A percentile compares a stretch with the other conserved stretches of the same genome.
These are phyloP conservation scores for Chelmon rostratus DNA, from an alignment of 2,797 vertebrate genomes.

Conservation along the genomic window DNA sequence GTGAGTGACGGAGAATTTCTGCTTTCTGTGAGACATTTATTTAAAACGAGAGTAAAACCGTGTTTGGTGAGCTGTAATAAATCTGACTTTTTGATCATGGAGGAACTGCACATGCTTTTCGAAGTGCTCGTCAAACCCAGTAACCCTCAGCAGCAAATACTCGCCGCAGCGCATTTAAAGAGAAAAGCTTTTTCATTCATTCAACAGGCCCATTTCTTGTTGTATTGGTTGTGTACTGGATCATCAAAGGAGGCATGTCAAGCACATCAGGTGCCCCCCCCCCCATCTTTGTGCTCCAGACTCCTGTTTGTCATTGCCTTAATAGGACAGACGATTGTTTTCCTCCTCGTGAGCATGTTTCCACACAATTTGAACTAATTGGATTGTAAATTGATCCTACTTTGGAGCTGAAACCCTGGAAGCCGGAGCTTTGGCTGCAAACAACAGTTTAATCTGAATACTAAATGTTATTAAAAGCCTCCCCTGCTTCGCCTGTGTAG, in stretches of 20 bases:
- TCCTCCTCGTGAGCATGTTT: conserved; percentile 60
- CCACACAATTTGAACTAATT: conserved; percentile 73
- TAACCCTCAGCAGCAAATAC: neutral
- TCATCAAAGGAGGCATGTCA: conserved; percentile 35
- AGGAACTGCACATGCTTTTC: conserved; percentile 3
- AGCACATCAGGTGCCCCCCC: conserved; percentile 19
- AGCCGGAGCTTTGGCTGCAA: conserved; percentile 53
- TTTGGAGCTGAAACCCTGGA: conserved; percentile 63
- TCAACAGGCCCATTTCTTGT: neutral
- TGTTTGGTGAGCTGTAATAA: neutral
- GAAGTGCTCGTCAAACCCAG: conserved; percentile 9
- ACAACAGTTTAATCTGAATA: conserved; percentile 76
- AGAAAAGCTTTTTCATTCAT: neutral
- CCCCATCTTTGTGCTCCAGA: neutral
- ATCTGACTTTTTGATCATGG: neutral
- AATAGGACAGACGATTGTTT: conserved; percentile 58
- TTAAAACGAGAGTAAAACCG: neutral
- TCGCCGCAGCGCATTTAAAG: neutral
- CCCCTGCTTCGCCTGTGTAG: conserved; percentile 51
- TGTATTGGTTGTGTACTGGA: neutral
- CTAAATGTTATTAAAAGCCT: conserved; percentile 82
- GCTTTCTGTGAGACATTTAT: neutral
- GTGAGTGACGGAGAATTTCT: too few species aligned
- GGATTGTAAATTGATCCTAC: conserved; percentile 74
- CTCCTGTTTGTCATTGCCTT: conserved; percentile 49